Evolutionary conservation across 2,797 vertebrate genomes (phyloP), one percentile per base, ranked within the genome.

Genomic region (Ficedula albicollis): DNA sequence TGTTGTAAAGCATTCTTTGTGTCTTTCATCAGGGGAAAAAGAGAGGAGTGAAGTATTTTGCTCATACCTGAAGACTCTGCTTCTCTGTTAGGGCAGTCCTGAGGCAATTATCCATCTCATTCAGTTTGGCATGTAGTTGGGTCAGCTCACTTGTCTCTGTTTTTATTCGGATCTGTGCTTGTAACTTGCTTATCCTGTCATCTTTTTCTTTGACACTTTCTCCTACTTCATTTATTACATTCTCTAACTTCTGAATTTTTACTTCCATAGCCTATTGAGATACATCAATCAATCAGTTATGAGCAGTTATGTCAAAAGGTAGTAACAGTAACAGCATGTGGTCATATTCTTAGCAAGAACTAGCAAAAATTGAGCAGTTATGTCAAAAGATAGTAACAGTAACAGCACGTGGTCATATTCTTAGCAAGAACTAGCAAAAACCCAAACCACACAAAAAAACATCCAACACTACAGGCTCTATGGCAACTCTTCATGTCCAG

Each of bases 181-280:
- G 97, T 74, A 99, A 94, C 32, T 96, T 88, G 78, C 94, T 95
- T 44, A 98, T 98, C 46, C 77, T 97, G 75, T 96, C 86, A 66
- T 98, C 98, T 25, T 98, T 98, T 76, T 92, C 95, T 43, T 96
- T 83, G 27, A 97, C 30, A 2, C 74, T 93, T 94, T 93, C 76
- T 68, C 83, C 95, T 11, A 95, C 96, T 91, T 97, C 95, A 15
- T 41, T 52, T 68, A 97, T 89, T 55, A 89, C 84, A 14, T 96
- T 95, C 97, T 99, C 95, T 46, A 99, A 90, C 59, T 98, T 95
- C 73, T 97, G 89, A 39, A 97, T 96, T 85, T 97, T 97, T 46
- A 54, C 17, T 90, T 79, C 92, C 81, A 95, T 87, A 84, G 52
- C 87, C 96, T 97, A n/a, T 76, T 29, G 26, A 66, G 52, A 83